A percentile compares a stretch with the other conserved stretches of the same genome.
These are phyloP conservation scores for Apocrypta bakeri DNA, from an alignment of 1,140 invertebrate species.

Conservation along the genomic window DNA sequence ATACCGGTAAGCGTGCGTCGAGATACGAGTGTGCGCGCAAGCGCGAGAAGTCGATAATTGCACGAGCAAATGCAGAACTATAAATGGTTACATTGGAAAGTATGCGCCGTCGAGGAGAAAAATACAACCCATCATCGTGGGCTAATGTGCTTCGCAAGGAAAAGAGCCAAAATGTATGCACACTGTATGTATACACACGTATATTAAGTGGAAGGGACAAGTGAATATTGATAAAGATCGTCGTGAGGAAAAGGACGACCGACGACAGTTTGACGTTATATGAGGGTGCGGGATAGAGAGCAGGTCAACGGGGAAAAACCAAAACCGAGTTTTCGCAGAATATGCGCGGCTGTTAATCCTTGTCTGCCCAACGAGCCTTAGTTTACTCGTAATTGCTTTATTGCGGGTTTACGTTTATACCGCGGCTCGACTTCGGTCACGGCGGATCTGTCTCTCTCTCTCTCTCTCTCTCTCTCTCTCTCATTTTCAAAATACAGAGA, in stretches of 20 bases:
- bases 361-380: not conserved
- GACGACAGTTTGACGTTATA: not conserved
- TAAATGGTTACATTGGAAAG: no score
- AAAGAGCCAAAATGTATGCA: no score
- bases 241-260: no score
- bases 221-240: not conserved
- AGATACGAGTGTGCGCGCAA: no score
- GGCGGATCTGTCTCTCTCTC: not conserved
- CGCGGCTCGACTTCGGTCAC: not conserved
- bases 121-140: no score
- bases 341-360: not conserved
- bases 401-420: not conserved
- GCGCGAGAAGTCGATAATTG: no score
- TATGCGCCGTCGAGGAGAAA: no score
- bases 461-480: not conserved
- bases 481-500: not conserved
- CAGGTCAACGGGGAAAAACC: not conserved
- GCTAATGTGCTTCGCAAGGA: no score
- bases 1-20: no score
- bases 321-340: not conserved
- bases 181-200: no score
- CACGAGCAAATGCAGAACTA: no score
- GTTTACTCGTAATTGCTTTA: constrained; percentile 12
- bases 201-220: no score
- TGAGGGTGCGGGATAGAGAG: not conserved